These are phyloP conservation scores for Sarcophaga bullata DNA, from an alignment of 1,140 invertebrate genomes.

Conservation along the genomic window DNA sequence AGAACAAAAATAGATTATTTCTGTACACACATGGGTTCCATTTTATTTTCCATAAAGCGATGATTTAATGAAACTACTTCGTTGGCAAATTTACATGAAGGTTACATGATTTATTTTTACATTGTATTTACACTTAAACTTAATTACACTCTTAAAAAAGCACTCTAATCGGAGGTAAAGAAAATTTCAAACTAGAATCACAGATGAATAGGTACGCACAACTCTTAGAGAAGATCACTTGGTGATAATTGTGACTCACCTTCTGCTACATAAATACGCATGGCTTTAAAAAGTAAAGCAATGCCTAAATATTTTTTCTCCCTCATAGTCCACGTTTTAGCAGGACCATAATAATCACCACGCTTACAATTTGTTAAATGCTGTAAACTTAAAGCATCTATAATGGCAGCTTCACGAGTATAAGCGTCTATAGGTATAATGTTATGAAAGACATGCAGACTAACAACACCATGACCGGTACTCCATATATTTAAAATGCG, in stretches of 20 bases:
- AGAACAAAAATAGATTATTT: no score
- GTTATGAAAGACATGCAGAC: constrained; percentile 91
- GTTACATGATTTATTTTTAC: no score
- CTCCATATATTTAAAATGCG: constrained; percentile 91
- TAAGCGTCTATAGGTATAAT: constrained; percentile 91
- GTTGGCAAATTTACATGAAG: no score
- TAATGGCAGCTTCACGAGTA: constrained; percentile 93
- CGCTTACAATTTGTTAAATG: constrained; percentile 84
- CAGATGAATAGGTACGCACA: not conserved
- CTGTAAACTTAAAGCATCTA: constrained; percentile 82
- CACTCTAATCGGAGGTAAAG: no score
- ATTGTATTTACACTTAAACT: no score
- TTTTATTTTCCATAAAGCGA: no score
- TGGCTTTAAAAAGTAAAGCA: constrained; percentile 84
- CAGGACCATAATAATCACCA: constrained; percentile 86
- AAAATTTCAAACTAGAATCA: not conserved
- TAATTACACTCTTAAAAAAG: no score
- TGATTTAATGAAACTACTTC: no score
- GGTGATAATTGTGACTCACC: constrained; percentile 83
- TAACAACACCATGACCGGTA: constrained; percentile 83
- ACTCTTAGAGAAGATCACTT: constrained; percentile 70
- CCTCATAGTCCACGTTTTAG: constrained; percentile 77
- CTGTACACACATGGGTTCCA: no score
- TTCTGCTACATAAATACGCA: constrained; percentile 86
- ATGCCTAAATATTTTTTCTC: constrained; percentile 80